These are phyloP conservation scores for Mya arenaria DNA, from an alignment of 1,140 invertebrate genomes.

Conservation along the genomic window DNA sequence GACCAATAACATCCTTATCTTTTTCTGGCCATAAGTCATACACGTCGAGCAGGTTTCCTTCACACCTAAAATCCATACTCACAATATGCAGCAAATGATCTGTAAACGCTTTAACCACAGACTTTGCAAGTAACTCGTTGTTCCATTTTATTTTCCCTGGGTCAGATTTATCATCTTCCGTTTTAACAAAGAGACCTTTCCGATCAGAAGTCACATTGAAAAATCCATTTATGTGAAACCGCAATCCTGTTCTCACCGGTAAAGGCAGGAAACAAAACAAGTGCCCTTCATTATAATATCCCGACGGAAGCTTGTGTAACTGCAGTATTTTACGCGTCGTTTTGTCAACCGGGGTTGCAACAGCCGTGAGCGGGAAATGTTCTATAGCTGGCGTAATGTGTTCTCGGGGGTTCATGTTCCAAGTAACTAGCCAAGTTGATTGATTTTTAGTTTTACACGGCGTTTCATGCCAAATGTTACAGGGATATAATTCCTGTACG, in stretches of 20 bases:
- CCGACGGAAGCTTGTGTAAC: background rate
- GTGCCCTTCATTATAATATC: conserved; percentile 30
- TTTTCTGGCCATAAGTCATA: conserved; percentile 28
- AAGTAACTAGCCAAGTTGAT: background rate
- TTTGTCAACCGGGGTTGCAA: conserved; percentile 10
- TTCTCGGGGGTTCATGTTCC: background rate
- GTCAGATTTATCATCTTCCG: conserved; percentile 57
- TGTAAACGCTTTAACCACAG: conserved; percentile 21
- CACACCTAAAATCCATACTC: background rate
- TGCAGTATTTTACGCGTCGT: background rate
- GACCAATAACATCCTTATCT: background rate
- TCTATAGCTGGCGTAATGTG: background rate
- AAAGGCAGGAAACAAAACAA: conserved; percentile 71
- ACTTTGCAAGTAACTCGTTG: conserved; percentile 8
- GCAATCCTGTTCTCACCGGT: conserved; percentile 64
- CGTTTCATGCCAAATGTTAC: too few relatives aligned
- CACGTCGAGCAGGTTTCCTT: too few relatives aligned
- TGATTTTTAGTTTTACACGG: background rate
- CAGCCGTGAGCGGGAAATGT: conserved; percentile 23
- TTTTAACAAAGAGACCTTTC: conserved; percentile 47
- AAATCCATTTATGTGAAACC: conserved; percentile 69
- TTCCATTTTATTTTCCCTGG: conserved; percentile 8
- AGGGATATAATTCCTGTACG: background rate
- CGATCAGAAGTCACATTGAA: conserved; percentile 67
- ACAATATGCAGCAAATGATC: background rate